These are phyloP conservation scores for Solenopsis fugax DNA, from an alignment of 1,140 invertebrate genomes.

Conservation along the genomic window DNA sequence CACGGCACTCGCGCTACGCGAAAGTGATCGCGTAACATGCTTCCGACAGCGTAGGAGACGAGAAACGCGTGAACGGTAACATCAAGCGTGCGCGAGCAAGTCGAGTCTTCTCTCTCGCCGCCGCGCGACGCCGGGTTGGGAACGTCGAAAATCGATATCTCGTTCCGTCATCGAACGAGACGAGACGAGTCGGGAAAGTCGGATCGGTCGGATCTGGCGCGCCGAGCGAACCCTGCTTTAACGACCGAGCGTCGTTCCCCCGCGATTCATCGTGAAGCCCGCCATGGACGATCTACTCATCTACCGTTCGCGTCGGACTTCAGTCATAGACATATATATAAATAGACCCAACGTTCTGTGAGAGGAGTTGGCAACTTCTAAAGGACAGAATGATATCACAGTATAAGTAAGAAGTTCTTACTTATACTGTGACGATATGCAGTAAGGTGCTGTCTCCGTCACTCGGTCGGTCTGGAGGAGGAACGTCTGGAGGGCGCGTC, in stretches of 20 bases:
- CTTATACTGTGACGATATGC: no score
- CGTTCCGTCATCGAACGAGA: conserved; percentile 30
- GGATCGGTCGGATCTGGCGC: no score
- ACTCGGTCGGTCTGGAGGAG: no score
- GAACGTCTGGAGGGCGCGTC: no score
- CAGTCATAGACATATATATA: no score
- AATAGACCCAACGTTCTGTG: no score
- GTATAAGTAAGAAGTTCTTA: no score
- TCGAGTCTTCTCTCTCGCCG: conserved; percentile 26
- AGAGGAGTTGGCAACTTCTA: no score
- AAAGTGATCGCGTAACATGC: conserved; percentile 50
- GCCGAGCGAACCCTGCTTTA: conserved; percentile 52
- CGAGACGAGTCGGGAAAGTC: conserved; percentile 24
- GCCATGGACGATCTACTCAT: no score
- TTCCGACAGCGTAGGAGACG: conserved; percentile 42
- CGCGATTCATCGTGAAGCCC: background rate
- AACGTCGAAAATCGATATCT: conserved; percentile 69
- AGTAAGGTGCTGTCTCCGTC: no score
- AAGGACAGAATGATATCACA: no score
- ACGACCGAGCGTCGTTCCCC: background rate
- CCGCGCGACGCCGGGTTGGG: conserved; percentile 1
- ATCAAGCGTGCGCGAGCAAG: conserved; percentile 40
- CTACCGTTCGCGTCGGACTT: no score
- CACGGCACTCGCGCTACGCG: conserved; percentile 35
- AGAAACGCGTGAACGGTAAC: conserved; percentile 18